Base-by-base conservation (phyloP, 2,797 vertebrate genomes). In the Amniataba percoides region DNA sequence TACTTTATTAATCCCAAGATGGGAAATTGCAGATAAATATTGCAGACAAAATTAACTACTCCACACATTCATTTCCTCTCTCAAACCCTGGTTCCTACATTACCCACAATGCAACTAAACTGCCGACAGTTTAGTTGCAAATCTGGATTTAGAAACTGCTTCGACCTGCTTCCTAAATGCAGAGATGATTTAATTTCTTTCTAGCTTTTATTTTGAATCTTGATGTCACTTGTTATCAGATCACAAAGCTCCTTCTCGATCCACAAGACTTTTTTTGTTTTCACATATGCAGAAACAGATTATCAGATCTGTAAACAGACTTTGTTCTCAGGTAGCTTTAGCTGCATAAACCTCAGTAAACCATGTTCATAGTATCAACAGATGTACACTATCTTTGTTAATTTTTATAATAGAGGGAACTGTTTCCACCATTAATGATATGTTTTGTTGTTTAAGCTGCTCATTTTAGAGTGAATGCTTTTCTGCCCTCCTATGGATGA, bases 401-500 rank as follows among this genome's bases (percentile, higher is more conserved):
- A n/a, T n/a, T 31, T 31, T 31, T 31, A 31, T 31, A 31, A 19
- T 27, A 5, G 0, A 48, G 39, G 8, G 0, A 18, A 60, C 7
- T 49, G 23, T 36, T 36, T 36, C 6, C 8, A 36, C 3, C 5
- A 58, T 46, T 49, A 4, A 48, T 61, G 5, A 36, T 14, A 21
- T 66, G 19, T n/a, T 70, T 16, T 15, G 23, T n/a, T 11, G 14
- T 27, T 25, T 16, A 25, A 31, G 31, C 46, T 3, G 4, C 19
- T 64, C 11, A 0, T 18, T 53, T 52, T 18, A 61, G 48, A 21
- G 19, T 25, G 58, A 45, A 57, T 64, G 19, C 18, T 72, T 49
- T 25, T 23, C 65, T 27, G 52, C 64, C 52, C 71, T 45, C 19
- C 51, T 60, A 31, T 55, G 16, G 49, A n/a, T 31, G 34, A 85